These are phyloP conservation scores for Matsumurasca onukii DNA, from an alignment of 1,140 invertebrate genomes.

Conservation along the genomic window DNA sequence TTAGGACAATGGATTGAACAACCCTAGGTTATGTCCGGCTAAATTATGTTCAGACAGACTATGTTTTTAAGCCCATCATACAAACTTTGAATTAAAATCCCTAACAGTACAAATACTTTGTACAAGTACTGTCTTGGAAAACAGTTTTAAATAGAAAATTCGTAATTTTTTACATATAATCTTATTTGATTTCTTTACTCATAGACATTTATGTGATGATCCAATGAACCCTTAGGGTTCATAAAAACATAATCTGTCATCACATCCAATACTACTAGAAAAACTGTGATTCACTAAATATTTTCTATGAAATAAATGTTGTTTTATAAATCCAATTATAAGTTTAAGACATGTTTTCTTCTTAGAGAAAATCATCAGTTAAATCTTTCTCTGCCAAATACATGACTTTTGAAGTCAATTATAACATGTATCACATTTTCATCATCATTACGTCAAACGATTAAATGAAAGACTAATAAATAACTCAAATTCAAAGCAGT, in stretches of 20 bases:
- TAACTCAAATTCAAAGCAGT: too few species aligned
- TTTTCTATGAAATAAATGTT: background rate
- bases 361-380: background rate
- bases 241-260: background rate
- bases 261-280: background rate
- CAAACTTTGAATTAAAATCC: background rate
- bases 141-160: background rate
- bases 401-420: too few species aligned
- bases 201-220: background rate
- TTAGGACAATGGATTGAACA: background rate
- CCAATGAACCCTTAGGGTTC: background rate
- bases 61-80: background rate
- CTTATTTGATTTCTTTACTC: background rate
- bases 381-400: too few species aligned
- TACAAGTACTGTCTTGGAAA: background rate
- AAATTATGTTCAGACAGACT: too few species aligned
- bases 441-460: too few species aligned
- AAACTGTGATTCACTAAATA: background rate
- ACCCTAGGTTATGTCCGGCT: background rate
- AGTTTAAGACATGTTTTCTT: too few species aligned
- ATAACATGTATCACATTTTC: too few species aligned
- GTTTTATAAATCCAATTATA: background rate
- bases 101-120: background rate
- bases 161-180: background rate
- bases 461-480: background rate